Evolutionary conservation across 1,140 invertebrate genomes (phyloP).

Genomic region (Carposina sasakii): DNA sequence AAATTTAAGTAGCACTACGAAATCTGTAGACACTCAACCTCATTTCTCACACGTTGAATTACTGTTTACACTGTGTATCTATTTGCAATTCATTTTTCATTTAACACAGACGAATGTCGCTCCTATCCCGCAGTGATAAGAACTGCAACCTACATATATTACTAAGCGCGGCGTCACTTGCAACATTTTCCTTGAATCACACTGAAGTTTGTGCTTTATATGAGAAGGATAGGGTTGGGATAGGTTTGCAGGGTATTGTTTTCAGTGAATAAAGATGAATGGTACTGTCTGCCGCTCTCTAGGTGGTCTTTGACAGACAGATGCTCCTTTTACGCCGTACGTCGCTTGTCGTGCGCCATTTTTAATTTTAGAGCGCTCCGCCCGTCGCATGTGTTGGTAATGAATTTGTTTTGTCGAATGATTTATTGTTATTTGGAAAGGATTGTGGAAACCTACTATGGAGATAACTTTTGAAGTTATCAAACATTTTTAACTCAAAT

Average conservation of each 20-base stretch:
- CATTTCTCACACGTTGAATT: no score
- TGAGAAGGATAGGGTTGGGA: background rate
- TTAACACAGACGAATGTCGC: conserved; percentile 29
- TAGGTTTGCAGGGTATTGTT: conserved; percentile 1
- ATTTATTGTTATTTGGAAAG: background rate
- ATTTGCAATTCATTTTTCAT: conserved; percentile 43
- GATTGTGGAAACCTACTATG: no score
- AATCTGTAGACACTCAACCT: no score
- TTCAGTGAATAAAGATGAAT: conserved; percentile 33
- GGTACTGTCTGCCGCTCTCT: conserved; percentile 36
- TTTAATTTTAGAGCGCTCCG: conserved; percentile 47
- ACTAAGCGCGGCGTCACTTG: conserved; percentile 24
- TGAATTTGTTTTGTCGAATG: no score
- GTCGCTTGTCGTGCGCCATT: conserved; percentile 36
- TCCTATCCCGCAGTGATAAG: conserved; percentile 35
- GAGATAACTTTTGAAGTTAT: no score
- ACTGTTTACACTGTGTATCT: conserved; percentile 41
- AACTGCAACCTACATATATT: conserved; percentile 40
- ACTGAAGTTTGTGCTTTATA: conserved; percentile 6
- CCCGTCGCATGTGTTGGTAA: no score
- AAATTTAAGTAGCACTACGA: no score
- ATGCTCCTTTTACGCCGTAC: conserved; percentile 47
- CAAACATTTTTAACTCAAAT: no score
- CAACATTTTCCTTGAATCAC: background rate
- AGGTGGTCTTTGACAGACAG: conserved; percentile 63